Base-by-base conservation (phyloP, 2,888 invertebrate genomes). In the Hydropsyche betteni region DNA sequence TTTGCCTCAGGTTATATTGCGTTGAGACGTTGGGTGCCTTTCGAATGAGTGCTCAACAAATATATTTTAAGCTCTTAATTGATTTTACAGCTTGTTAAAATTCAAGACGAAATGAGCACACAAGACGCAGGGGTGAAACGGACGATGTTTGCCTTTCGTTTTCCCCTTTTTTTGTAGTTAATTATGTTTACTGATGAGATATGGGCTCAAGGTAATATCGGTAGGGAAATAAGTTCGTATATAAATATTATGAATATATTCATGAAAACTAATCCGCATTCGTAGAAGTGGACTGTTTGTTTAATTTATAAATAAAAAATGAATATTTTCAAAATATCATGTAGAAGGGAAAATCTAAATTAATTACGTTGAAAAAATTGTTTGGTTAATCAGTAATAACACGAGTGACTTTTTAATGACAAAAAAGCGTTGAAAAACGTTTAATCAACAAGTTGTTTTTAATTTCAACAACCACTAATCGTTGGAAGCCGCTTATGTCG, bases 11-110 rank as follows among this genome's bases (percentile, higher is more conserved):
- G 64, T 64, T 36, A 44, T 44, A 36, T 64, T 58, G 58, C 58
- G 58, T 24, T n/a, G 36, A 70, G 36, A 70, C 44, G 53, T 53
- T 14, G 51, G 53, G 53, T 24, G 52, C 70, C 53, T 70, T 33
- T 70, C 34, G 51, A 70, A 53, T 53, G 70, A 53, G 53, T 34
- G 70, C 73, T 77, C 58, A 69, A 73, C 76, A 78, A 76, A 78
- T 74, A 78, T 69, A 76, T 78, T 78, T 76, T 75, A 75, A 74
- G 72, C 72, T 75, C 75, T 76, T 78, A 78, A 78, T 78, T 78
- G 78, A 76, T 78, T 58, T 75, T 70, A 71, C 68, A 72, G 52
- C 74, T 68, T 55, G 70, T 73, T 73, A 75, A 75, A 72, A 74
- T 71, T 72, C 68, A 75, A 61, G 72, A 58, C 34, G 53, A 69